These are phyloP conservation scores for Bubo bubo DNA, from an alignment of 2,113 vertebrate species.

Conservation along the genomic window DNA sequence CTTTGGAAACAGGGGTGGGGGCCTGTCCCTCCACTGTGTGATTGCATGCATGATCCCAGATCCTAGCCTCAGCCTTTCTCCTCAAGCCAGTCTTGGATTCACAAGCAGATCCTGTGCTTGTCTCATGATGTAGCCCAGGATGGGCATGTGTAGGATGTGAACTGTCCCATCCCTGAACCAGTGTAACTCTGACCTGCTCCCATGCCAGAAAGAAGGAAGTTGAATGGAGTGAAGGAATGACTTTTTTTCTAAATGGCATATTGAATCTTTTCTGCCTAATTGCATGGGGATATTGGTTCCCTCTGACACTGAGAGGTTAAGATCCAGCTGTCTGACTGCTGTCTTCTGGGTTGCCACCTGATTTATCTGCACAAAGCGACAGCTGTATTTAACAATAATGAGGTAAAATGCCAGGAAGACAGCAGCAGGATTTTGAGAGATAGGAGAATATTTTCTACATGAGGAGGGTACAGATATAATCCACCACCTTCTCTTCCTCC, in stretches of 20 bases:
- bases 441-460: not conserved
- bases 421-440: not conserved
- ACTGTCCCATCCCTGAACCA: not conserved
- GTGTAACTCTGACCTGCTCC: not conserved
- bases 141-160: not conserved
- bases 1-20: not conserved
- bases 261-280: not conserved
- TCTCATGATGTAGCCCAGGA: not conserved
- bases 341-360: not conserved
- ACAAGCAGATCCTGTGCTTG: not conserved
- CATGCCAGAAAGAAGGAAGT: not conserved
- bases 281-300: not conserved
- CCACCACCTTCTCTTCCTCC: not conserved
- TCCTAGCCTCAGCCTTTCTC: not conserved
- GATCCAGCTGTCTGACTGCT: not conserved
- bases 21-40: not conserved
- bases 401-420: not conserved
- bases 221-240: not conserved
- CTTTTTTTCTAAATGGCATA: not conserved
- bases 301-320: not conserved
- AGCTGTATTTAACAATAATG: not conserved
- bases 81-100: not conserved
- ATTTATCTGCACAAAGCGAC: not conserved
- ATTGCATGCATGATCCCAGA: fast-evolving
- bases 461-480: not conserved